These are phyloP conservation scores for Drosophila paranaensis DNA, from an alignment of 2,888 invertebrate genomes.

Conservation along the genomic window DNA sequence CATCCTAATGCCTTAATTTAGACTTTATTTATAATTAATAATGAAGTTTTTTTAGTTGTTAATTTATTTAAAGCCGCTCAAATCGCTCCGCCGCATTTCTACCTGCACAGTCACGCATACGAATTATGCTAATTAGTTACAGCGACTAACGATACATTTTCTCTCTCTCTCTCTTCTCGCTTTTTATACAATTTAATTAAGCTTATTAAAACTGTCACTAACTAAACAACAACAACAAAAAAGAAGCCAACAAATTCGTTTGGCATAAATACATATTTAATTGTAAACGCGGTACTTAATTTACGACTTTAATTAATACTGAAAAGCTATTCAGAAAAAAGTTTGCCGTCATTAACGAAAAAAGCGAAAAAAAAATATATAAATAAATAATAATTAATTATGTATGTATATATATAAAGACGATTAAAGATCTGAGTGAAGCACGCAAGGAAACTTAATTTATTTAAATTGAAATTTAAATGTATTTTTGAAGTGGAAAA, in stretches of 20 bases:
- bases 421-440: slow-evolving; percentile 12
- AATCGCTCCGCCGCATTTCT: slow-evolving; percentile 33
- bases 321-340: slow-evolving; percentile 13
- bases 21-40: slow-evolving; percentile 66
- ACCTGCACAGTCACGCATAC: slow-evolving; percentile 58
- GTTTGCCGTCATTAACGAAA: slow-evolving; percentile 10
- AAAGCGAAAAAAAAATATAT: not conserved
- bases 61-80: slow-evolving; percentile 68
- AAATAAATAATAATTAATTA: not conserved
- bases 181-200: slow-evolving; percentile 63
- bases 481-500: slow-evolving; percentile 40
- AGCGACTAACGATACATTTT: slow-evolving; percentile 42
- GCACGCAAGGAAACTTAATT: slow-evolving; percentile 19
- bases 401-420: not conserved
- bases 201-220: slow-evolving; percentile 67
- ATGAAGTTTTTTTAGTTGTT: slow-evolving; percentile 34
- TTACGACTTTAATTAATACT: slow-evolving; percentile 51
- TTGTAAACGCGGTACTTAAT: slow-evolving; percentile 53
- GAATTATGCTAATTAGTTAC: slow-evolving; percentile 74
- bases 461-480: slow-evolving; percentile 30
- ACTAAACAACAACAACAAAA: not conserved
- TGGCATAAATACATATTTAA: slow-evolving; percentile 58
- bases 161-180: slow-evolving; percentile 24
- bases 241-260: not conserved
- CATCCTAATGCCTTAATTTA: slow-evolving; percentile 49